Evolutionary conservation across 2,888 invertebrate species (phyloP), one percentile per base, ranked within the genome.

Genomic region (Pardosa pseudoannulata): DNA sequence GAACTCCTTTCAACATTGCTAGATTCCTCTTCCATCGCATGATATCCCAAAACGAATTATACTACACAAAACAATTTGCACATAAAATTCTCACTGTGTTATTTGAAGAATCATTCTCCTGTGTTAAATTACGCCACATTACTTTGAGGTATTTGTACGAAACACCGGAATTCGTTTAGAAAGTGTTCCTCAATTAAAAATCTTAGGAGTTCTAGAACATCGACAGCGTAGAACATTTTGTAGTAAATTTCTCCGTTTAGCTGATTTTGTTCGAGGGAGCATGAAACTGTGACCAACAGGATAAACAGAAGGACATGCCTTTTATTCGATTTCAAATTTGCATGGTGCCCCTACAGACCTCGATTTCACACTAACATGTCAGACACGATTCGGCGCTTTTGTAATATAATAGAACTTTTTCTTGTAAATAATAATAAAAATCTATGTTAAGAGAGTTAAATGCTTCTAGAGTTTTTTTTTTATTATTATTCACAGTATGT

Each of bases 271-370:
- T 23, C 7, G 16, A 68, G 39, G 39, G 23, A 76, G 50, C 68
- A 74, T 28, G 29, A 71, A 82, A 71, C 70, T 82, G 82, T 82
- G 75, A 82, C 82, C 75, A 82, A 71, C 82, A 82, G 82, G 75
- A 82, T 82, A 75, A 28, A 65, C 29, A 7, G 65, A 29, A 27
- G 56, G 56, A 56, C 23, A 56, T 56, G 19, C 67, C 16, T 32
- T 67, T 32, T 32, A n/a, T 16, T 68, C 68, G 9, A 46, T 23
- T 41, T 71, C 46, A 28, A 19, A 27, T 71, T 71, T 29, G 71
- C 9, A 28, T 28, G 23, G 7, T 29, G 23, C 13, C n/a, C 36
- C 41, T 29, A 23, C 19, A 71, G 23, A 46, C 28, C 46, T 23
- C 6, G 9, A 68, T 39, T 67, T 68, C 28, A 56, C 19, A 56